Percentiles rank a stretch among this genome's conserved stretches.
Evolutionary conservation across 2,888 invertebrate species (phyloP).

Genomic region (Drosophila cognata): DNA sequence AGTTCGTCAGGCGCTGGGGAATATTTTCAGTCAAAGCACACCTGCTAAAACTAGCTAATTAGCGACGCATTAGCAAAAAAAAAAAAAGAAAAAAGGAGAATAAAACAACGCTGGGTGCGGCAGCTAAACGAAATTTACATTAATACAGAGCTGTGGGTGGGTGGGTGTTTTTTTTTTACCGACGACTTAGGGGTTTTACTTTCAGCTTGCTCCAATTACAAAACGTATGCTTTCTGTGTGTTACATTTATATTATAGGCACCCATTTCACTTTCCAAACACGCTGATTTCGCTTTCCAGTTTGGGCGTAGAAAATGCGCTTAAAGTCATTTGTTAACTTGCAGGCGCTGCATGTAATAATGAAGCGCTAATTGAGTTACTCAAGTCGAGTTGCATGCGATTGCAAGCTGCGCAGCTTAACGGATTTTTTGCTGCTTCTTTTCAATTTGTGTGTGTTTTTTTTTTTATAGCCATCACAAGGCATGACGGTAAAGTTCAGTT

Average conservation of each 20-base stretch:
- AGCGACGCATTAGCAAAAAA: constrained; percentile 64
- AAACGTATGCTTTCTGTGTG: constrained; percentile 1
- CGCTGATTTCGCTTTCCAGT: constrained; percentile 61
- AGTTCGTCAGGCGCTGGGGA: constrained; percentile 30
- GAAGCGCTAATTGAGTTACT: constrained; percentile 73
- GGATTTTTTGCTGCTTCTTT: constrained; percentile 23
- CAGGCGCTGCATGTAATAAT: constrained; percentile 33
- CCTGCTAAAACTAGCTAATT: constrained; percentile 51
- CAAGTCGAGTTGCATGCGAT: constrained; percentile 51
- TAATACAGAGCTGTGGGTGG: constrained; percentile 10
- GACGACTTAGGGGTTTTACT: constrained; percentile 51
- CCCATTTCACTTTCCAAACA: constrained; percentile 61
- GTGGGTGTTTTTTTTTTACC: constrained; percentile 2
- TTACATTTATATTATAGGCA: background rate
- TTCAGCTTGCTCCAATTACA: constrained; percentile 54
- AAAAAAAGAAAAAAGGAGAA: constrained; percentile 2
- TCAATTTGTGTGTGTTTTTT: constrained; percentile 25
- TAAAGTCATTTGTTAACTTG: constrained; percentile 36
- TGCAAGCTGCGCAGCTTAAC: constrained; percentile 40
- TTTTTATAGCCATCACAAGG: constrained; percentile 23
- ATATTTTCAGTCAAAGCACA: constrained; percentile 26
- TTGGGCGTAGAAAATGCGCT: constrained; percentile 70
- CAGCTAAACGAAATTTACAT: constrained; percentile 55
- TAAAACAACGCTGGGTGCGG: constrained; percentile 55
- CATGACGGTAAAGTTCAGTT: constrained; percentile 33